Evolutionary conservation across 2,113 vertebrate species (phyloP).

Genomic region (Hypomesus transpacificus): DNA sequence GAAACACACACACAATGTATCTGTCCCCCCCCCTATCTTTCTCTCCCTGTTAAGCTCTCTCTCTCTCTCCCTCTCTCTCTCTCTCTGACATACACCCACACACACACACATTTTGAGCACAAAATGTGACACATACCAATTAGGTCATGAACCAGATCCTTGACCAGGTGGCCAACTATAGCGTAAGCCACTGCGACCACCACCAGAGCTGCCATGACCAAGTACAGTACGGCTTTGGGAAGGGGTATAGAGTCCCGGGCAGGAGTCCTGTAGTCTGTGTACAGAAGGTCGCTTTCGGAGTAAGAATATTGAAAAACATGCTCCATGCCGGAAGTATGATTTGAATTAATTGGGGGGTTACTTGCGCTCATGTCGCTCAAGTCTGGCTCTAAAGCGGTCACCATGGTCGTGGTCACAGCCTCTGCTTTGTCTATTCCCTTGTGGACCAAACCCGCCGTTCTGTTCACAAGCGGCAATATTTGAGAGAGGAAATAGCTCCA

Average conservation of each 20-base stretch:
- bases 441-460: constrained; percentile 75
- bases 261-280: constrained; percentile 78
- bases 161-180: constrained; percentile 86
- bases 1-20: not conserved
- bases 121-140: constrained; percentile 74
- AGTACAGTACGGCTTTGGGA: constrained; percentile 87
- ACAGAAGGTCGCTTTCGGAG: constrained; percentile 79
- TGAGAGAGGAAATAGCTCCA: constrained; percentile 84
- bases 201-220: constrained; percentile 85
- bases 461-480: constrained; percentile 82
- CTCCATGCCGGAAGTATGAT: constrained; percentile 79
- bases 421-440: constrained; percentile 68
- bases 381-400: constrained; percentile 79
- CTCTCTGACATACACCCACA: not conserved
- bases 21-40: not conserved
- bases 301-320: constrained; percentile 80
- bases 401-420: constrained; percentile 76
- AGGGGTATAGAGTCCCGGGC: constrained; percentile 77
- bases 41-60: not conserved
- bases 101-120: constrained; percentile 8
- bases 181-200: constrained; percentile 84
- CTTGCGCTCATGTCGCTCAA: constrained; percentile 72
- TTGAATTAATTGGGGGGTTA: constrained; percentile 75
- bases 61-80: not conserved
- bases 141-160: constrained; percentile 84